phyloP scores from a whole-genome alignment of 35 echinoderm and acorn worm genomes.

The Hemicentrotus pulcherrimus region DNA sequence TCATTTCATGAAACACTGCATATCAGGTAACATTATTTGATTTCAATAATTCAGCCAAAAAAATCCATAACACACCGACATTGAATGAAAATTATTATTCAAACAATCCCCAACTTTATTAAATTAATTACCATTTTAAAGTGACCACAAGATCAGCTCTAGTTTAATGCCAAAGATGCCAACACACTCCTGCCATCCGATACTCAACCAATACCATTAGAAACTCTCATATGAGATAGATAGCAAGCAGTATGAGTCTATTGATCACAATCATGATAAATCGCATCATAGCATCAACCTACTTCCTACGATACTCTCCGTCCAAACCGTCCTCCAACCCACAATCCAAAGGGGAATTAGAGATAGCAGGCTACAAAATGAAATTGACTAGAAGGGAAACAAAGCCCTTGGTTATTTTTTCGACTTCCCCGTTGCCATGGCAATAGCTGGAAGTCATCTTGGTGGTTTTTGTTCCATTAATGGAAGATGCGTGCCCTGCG shows the following conservation, averaged over 20 bases:
- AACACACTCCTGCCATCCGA: not conserved
- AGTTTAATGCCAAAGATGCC: not conserved
- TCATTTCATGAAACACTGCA: not conserved
- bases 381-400: constrained; percentile 21
- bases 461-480: not conserved
- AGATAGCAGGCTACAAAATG: constrained; percentile 10
- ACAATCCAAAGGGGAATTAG: not conserved
- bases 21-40: not conserved
- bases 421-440: constrained; percentile 26
- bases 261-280: constrained; percentile 2
- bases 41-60: not conserved
- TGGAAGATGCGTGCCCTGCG: not conserved
- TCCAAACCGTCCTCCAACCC: not conserved
- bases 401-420: constrained; percentile 27
- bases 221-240: not conserved
- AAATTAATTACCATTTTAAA: not conserved
- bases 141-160: not conserved
- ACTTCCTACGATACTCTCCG: not conserved
- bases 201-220: not conserved
- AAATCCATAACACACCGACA: not conserved
- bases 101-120: not conserved
- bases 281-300: not conserved
- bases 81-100: not conserved
- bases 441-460: not conserved
- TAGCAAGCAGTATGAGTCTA: not conserved